These are phyloP conservation scores for Arothron firmamentum DNA, from an alignment of 2,113 vertebrate genomes.

Conservation along the genomic window DNA sequence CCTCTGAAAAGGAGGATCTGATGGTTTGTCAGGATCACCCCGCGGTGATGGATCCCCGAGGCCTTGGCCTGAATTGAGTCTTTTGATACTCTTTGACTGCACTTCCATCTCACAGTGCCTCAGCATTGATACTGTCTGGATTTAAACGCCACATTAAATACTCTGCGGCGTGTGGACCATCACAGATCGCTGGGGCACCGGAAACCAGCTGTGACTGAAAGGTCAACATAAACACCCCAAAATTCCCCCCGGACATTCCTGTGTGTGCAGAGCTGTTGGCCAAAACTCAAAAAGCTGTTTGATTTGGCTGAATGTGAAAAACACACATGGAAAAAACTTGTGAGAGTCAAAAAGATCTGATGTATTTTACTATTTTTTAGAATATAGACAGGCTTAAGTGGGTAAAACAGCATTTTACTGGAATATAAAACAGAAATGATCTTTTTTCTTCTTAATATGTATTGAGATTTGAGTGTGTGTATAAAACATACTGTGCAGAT, in stretches of 20 bases:
- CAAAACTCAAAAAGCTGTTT: conserved; percentile 39
- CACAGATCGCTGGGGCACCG: conserved; percentile 54
- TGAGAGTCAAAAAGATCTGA: neutral
- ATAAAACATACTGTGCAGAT: too few species aligned
- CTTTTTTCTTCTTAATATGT: neutral
- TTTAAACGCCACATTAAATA: conserved; percentile 47
- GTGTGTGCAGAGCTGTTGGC: conserved; percentile 18
- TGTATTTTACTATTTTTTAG: too few species aligned
- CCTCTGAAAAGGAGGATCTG: conserved; percentile 71
- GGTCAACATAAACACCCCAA: conserved; percentile 30
- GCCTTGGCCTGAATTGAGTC: conserved; percentile 55
- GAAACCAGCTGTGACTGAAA: conserved; percentile 55
- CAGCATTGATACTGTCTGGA: conserved; percentile 54
- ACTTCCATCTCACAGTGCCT: conserved; percentile 54
- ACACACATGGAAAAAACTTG: neutral
- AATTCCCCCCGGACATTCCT: conserved; percentile 62
- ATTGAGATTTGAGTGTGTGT: neutral
- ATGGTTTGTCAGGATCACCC: conserved; percentile 67
- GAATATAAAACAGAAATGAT: too few species aligned
- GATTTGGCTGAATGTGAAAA: conserved; percentile 19
- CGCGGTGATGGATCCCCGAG: conserved; percentile 61
- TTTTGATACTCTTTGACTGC: conserved; percentile 69
- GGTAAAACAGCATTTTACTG: too few species aligned
- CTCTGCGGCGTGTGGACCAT: conserved; percentile 21
- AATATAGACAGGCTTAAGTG: too few species aligned